phyloP scores from a whole-genome alignment of 2,888 invertebrate species.

The Cephus pulcher region DNA sequence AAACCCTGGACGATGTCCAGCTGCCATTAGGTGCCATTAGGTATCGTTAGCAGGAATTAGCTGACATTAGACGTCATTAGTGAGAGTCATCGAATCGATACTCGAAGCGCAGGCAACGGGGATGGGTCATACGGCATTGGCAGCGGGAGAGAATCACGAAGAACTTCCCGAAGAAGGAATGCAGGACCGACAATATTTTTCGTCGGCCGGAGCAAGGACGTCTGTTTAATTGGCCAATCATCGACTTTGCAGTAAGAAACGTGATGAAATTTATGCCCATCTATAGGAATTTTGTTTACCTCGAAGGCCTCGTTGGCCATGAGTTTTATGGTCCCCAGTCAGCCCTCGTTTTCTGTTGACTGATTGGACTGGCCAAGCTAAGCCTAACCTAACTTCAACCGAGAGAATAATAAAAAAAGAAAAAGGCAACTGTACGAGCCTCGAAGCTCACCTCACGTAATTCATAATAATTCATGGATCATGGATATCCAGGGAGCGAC shows the following conservation, averaged over 20 bases:
- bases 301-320: not conserved
- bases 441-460: slow-evolving; percentile 26
- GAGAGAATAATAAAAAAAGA: slow-evolving; percentile 15
- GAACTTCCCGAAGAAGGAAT: not conserved
- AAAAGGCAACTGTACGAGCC: slow-evolving; percentile 8
- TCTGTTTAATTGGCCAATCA: not conserved
- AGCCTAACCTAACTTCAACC: not conserved
- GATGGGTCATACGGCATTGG: too few species aligned
- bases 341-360: not conserved
- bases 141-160: too few species aligned
- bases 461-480: not conserved
- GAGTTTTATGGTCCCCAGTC: not conserved
- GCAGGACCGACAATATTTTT: not conserved
- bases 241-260: not conserved
- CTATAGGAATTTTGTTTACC: slow-evolving; percentile 7
- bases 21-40: not conserved
- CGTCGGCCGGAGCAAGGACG: not conserved
- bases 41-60: not conserved
- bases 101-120: not conserved
- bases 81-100: not conserved
- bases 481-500: not conserved
- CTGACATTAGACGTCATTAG: not conserved
- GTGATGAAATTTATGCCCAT: slow-evolving; percentile 1
- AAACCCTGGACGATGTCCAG: not conserved
- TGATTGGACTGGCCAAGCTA: not conserved